phyloP scores from a whole-genome alignment of 2,797 vertebrate species.

The Pteronotus mesoamericanus region DNA sequence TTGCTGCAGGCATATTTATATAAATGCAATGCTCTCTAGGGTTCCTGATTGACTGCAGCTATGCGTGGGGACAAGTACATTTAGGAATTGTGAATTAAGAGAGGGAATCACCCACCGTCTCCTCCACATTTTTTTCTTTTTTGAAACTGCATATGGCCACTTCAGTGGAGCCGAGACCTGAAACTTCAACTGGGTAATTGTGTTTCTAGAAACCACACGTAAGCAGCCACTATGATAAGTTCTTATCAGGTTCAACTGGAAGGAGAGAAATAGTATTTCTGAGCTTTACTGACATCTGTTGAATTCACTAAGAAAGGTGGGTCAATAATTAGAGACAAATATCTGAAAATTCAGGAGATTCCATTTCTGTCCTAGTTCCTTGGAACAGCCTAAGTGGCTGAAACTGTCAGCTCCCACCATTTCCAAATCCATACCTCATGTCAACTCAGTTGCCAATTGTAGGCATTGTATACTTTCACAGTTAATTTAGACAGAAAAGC shows the following conservation, averaged over 20 bases:
- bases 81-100: background rate
- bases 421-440: background rate
- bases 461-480: background rate
- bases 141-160: background rate
- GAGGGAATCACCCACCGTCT: background rate
- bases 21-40: background rate
- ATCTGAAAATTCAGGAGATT: background rate
- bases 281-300: background rate
- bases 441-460: background rate
- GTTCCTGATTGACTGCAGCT: background rate
- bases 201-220: background rate
- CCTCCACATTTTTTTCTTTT: background rate
- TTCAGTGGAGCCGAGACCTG: background rate
- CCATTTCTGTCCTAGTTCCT: background rate
- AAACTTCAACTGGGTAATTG: background rate
- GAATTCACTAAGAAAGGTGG: background rate
- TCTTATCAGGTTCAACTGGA: background rate
- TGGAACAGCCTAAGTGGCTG: background rate
- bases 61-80: background rate
- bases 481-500: background rate
- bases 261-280: background rate
- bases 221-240: background rate
- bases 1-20: background rate
- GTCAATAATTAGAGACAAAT: background rate
- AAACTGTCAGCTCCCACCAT: background rate